Base-by-base conservation (phyloP, 2,888 invertebrate genomes). In the Trissolcus japonicus region DNA sequence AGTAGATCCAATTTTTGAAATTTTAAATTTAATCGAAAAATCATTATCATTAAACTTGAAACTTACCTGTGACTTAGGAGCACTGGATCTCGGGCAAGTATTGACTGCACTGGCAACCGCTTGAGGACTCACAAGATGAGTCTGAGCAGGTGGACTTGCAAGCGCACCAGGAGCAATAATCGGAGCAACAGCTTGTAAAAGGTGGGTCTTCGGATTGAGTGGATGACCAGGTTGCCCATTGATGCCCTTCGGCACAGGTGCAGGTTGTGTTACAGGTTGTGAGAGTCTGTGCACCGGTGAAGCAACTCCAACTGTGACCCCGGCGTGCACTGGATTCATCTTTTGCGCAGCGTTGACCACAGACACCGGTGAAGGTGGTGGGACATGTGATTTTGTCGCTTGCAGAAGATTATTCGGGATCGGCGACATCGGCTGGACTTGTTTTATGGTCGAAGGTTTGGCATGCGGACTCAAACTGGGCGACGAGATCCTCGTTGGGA, bases 131-230 rank as follows among this genome's bases (percentile, higher is more conserved):
- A 89, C 82, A 9, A 89, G 84, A 82, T 90, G 90, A 6, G 89
- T 86, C 71, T 91, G 90, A 6, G 91, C 89, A 2, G 92, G 92
- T 78, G 92, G 91, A 87, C 92, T 92, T 6, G 91, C 90, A 13
- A 92, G 90, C 14, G 91, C 90, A 7, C 90, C 90, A 4, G 91
- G 88, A 40, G 92, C 87, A 56, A 91, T 90, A 40, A 91, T 90
- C n/a, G 90, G 90, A 4, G 88, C 86, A 1, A 87, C 88, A 4
- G 90, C 89, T 73, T 89, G 90, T 41, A 90, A 79, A 21, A 89
- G 78, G 79, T 90, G 90, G 41, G 89, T 85, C 69, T 90, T 90
- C 0, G 89, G 90, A 81, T 88, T 90, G 4, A 89, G 80, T 16
- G 89, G 86, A 82, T 88, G 87, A 19, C 60, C 61, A 0, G 84